Evolutionary conservation across 2,888 invertebrate genomes (phyloP), one percentile per base, ranked within the genome.

Genomic region (Drosophila fungiperda): DNA sequence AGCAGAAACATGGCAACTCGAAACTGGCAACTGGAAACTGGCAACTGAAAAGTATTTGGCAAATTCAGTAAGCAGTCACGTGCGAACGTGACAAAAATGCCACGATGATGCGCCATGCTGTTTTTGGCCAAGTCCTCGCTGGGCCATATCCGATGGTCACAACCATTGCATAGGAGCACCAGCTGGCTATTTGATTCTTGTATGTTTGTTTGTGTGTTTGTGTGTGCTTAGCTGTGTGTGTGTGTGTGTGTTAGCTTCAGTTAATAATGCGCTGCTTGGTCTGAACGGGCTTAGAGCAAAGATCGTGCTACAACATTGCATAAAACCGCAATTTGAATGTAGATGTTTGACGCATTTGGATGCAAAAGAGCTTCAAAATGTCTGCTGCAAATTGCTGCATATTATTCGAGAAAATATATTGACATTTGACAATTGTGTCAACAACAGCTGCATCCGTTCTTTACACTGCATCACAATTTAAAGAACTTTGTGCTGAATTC

Each of bases 1-100:
- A 61, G 17, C 49, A 26, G 36, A 48, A 62, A 48, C 29, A 1
- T 23, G 29, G 29, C 29, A 29, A 29, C 29, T 6, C n/a, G 20
- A n/a, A 54, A 55, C 36, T n/a, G 17, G 38, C 23, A 57, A 53
- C 29, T 42, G 42, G 32, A 35, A 29, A 23, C 23, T 35, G 49
- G 53, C 52, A 62, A 60, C 60, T 65, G 40, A 48, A 29, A 65
- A 60, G 42, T 55, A 63, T 76, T 65, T 68, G 68, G 74, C 68
- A 66, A 82, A 85, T 74, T 78, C 82, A 73, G 73, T 73, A 73
- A 50, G 87, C 76, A 83, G 89, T 87, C 90, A 87, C 90, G 87
- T 90, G 84, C 87, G 90, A 79, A 89, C 85, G 90, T 87, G 87
- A 87, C 88, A 83, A 84, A 82, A 80, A 76, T 87, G 87, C 87